These are phyloP conservation scores for Hiodon alosoides DNA, from an alignment of 2,113 vertebrate genomes.

Conservation along the genomic window DNA sequence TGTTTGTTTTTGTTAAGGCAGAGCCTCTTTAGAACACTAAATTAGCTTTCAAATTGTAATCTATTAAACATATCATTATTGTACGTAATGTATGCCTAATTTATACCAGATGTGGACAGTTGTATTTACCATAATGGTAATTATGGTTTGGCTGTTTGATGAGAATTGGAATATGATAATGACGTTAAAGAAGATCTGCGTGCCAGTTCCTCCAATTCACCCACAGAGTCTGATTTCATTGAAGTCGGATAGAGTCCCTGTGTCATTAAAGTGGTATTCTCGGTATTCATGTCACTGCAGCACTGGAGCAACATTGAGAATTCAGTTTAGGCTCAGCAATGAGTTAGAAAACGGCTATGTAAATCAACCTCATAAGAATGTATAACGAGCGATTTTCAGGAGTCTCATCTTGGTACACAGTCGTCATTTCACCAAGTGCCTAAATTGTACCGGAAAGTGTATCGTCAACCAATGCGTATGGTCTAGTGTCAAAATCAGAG, in stretches of 20 bases:
- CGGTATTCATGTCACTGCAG: background rate
- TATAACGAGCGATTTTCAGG: background rate
- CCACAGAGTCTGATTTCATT: background rate
- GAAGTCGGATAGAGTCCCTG: background rate
- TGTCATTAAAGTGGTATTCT: background rate
- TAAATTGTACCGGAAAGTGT: background rate
- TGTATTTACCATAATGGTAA: background rate
- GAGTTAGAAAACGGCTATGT: background rate
- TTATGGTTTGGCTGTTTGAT: background rate
- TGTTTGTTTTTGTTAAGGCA: slow-evolving; percentile 23
- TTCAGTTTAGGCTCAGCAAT: background rate
- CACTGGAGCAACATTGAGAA: background rate
- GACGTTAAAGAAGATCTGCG: background rate
- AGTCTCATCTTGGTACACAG: background rate
- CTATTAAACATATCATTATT: slow-evolving; percentile 48
- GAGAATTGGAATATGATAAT: too few species aligned
- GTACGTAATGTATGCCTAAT: slow-evolving; percentile 45
- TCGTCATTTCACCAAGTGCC: slow-evolving; percentile 21
- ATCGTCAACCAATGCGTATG: too few species aligned
- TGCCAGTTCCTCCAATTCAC: background rate
- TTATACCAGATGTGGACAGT: slow-evolving; percentile 29
- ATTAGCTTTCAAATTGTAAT: slow-evolving; percentile 39
- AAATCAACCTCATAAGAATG: background rate
- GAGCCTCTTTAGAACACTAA: slow-evolving; percentile 17
- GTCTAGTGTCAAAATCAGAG: too few species aligned